phyloP scores from a whole-genome alignment of 2,797 vertebrate species.

The Propithecus deckenii region DNA sequence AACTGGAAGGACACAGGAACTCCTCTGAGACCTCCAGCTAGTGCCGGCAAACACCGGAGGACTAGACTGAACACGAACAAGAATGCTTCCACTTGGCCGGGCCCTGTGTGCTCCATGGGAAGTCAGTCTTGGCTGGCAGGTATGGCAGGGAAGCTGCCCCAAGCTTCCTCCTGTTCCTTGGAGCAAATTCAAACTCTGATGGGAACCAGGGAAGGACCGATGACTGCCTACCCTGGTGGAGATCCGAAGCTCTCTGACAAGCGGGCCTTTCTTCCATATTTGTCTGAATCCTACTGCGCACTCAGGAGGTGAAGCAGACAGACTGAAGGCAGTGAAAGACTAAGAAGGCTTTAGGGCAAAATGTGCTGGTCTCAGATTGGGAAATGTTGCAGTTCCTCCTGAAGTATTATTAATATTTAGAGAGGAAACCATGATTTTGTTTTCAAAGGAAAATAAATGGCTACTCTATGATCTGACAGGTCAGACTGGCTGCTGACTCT shows the following conservation, averaged over 20 bases:
- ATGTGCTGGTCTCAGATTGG: background rate
- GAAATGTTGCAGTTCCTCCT: background rate
- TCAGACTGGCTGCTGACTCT: background rate
- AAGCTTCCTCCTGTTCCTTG: background rate
- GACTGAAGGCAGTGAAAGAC: background rate
- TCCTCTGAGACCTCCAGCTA: background rate
- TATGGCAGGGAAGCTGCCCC: rapidly evolving
- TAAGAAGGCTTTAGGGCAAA: background rate
- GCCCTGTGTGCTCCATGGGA: background rate
- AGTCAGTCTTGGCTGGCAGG: too few relatives aligned
- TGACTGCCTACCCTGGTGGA: rapidly evolving
- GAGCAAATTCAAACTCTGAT: background rate
- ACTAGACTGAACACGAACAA: too few relatives aligned
- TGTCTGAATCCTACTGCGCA: background rate
- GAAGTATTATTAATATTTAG: background rate
- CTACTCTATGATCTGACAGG: background rate
- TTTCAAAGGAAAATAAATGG: background rate
- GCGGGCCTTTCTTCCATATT: background rate
- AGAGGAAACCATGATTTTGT: background rate
- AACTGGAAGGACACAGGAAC: background rate
- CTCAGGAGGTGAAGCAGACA: background rate
- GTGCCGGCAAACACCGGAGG: rapidly evolving
- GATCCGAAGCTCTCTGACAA: background rate
- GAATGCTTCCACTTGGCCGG: background rate
- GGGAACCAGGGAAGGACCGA: background rate